These are phyloP conservation scores for Morinoia aosen DNA, from an alignment of 2,888 invertebrate genomes.

Conservation along the genomic window DNA sequence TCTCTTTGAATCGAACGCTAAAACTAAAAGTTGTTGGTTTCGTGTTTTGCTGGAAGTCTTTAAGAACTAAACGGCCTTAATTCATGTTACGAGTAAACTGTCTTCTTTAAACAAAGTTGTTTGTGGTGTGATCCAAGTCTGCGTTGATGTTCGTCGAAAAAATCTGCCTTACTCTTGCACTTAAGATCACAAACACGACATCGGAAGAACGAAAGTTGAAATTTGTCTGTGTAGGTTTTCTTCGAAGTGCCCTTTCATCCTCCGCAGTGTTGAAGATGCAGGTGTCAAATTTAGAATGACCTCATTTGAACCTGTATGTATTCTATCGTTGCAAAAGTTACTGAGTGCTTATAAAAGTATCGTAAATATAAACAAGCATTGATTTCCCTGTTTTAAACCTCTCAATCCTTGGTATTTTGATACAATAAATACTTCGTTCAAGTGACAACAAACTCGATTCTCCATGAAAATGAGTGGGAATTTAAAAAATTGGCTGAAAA, in stretches of 20 bases:
- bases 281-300: neutral
- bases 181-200: neutral
- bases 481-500: neutral
- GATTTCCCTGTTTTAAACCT: neutral
- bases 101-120: constrained; percentile 14
- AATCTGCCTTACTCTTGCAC: constrained; percentile 35
- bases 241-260: constrained; percentile 5
- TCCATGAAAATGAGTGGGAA: neutral
- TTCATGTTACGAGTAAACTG: neutral
- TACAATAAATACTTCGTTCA: neutral
- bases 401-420: neutral
- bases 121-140: neutral
- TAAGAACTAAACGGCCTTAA: constrained; percentile 26
- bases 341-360: neutral
- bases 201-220: neutral
- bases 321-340: neutral
- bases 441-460: neutral
- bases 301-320: neutral
- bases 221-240: neutral
- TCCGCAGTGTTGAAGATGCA: neutral
- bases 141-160: neutral
- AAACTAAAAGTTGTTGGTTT: neutral
- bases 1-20: neutral
- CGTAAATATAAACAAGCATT: neutral
- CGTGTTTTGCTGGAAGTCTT: neutral